A percentile compares a stretch with the other conserved stretches of the same genome.
These are phyloP conservation scores for Phalacrocorax carbo DNA, from an alignment of 2,113 vertebrate species.

Conservation along the genomic window DNA sequence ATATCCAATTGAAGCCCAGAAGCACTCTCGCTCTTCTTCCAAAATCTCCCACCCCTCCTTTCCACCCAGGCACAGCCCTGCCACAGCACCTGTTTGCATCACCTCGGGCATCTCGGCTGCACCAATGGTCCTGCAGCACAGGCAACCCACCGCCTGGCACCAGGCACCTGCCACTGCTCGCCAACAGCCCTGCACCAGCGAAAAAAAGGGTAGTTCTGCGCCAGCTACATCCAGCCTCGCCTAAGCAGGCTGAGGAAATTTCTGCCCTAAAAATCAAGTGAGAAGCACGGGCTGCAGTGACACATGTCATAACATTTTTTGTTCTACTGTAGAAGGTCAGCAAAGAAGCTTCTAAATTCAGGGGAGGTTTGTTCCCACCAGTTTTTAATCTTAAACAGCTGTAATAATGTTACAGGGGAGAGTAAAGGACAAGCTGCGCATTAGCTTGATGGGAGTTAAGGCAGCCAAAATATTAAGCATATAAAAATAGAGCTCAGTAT, in stretches of 20 bases:
- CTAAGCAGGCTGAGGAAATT: neutral
- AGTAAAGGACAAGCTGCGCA: neutral
- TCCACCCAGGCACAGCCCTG: neutral
- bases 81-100: neutral
- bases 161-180: neutral
- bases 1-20: neutral
- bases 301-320: neutral
- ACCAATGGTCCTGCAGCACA: neutral
- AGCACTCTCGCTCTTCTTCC: neutral
- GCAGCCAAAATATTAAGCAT: conserved; percentile 22
- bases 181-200: neutral
- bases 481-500: conserved; percentile 19
- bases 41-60: neutral
- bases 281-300: neutral
- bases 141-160: neutral
- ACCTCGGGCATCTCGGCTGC: accelerated
- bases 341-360: conserved; percentile 24
- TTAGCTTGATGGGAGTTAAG: neutral
- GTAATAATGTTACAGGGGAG: neutral
- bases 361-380: neutral
- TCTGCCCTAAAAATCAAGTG: neutral
- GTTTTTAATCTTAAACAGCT: conserved; percentile 51
- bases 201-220: neutral
- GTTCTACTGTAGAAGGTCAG: neutral
- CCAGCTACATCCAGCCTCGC: neutral